Evolutionary conservation across 2,888 invertebrate genomes (phyloP).

Genomic region (Nomada flava): DNA sequence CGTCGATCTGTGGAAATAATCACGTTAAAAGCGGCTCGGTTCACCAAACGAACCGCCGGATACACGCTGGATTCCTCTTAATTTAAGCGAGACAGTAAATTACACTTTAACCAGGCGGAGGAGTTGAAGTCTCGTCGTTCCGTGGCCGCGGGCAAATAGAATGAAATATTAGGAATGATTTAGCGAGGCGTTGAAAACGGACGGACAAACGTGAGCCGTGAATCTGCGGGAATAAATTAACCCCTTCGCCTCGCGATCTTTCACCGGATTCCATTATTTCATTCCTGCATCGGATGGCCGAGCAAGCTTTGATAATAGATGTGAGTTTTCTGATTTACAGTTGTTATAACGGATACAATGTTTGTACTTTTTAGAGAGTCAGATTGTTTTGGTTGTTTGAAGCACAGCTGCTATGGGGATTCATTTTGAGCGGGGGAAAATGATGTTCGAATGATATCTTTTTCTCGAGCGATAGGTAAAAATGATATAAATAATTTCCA

Average conservation of each 20-base stretch:
- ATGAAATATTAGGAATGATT: conserved; percentile 43
- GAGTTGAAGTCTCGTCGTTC: conserved; percentile 12
- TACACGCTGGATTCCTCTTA: neutral
- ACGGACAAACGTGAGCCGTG: conserved; percentile 17
- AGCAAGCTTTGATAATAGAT: too few relatives aligned
- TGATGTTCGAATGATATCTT: too few relatives aligned
- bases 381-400: too few relatives aligned
- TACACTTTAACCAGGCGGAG: neutral
- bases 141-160: neutral
- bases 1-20: neutral
- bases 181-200: conserved; percentile 23
- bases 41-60: neutral
- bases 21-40: neutral
- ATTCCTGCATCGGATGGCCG: too few relatives aligned
- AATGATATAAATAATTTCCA: too few relatives aligned
- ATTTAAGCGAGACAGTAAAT: conserved; percentile 31
- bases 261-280: too few relatives aligned
- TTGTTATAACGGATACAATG: too few relatives aligned
- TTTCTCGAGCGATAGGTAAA: too few relatives aligned
- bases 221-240: conserved; percentile 41
- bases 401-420: too few relatives aligned
- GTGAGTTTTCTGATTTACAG: too few relatives aligned
- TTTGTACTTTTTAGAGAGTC: too few relatives aligned
- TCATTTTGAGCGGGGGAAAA: too few relatives aligned
- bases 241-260: neutral